Base-by-base conservation (phyloP, 2,797 vertebrate genomes). In the Lacerta agilis region DNA sequence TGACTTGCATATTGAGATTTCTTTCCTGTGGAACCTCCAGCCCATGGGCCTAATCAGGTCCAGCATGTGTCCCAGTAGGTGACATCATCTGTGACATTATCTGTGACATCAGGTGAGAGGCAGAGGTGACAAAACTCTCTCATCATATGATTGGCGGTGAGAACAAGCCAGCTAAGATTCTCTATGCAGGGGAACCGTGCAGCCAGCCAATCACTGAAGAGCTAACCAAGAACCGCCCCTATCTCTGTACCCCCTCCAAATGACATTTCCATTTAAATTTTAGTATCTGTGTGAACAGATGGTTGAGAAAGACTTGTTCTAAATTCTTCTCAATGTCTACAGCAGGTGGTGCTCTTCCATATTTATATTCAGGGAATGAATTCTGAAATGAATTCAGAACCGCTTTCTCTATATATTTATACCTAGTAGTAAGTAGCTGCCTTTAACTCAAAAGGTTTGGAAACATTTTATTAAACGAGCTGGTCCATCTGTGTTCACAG, bases 331-430 rank as follows among this genome's bases (percentile, higher is more conserved):
- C 67, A 10, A 43, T 89, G 13, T 43, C 49, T 83, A 67, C 79
- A 77, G 82, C 72, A 92, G 83, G 15, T 92, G 89, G 75, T 87
- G 0, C 67, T 87, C 67, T 91, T 92, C 36, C 10, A 1, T 43
- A 25, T 45, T 8, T 45, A 4, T 81, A 27, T 45, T 86, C 66
- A 66, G 80, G 18, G 29, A 93, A 66, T 27, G 82, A 66, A 38
- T 76, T 75, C 38, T 23, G 33, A 73, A n/a, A 72, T 75, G 8
- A 29, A 13, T 64, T 78, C 61, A 45, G 9, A 82, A 33, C 72
- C 75, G 15, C 3, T 58, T 23, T 10, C 75, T 36, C 3, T 77
- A 41, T 25, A 45, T 36, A 29, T 82, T 85, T 81, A 61, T 36
- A 45, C 29, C 79, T 13, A 29, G 15, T 36, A 79, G 38, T 73